Evolutionary conservation across 2,888 invertebrate genomes (phyloP), one percentile per base, ranked within the genome.

Genomic region (Pterobdella sp.): DNA sequence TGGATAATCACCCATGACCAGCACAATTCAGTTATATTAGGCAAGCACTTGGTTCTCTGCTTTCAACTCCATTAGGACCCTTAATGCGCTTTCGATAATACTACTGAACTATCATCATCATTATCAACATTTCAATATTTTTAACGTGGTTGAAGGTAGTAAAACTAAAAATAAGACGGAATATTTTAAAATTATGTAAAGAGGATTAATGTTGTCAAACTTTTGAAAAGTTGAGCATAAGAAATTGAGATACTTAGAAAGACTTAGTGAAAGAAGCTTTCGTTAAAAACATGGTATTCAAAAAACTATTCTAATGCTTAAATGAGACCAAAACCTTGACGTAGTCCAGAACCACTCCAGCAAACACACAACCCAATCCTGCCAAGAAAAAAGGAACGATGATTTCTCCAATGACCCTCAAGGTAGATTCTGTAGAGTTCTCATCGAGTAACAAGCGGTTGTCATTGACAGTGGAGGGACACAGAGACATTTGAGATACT

Each of bases 311-410:
- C 7, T 18, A 56, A 56, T 42, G 49, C 22, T 42, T 42, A 42
- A 42, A 7, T 3, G 42, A 3, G 1, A 1, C n/a, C 42, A 10
- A 49, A 10, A 74, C 74, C 74, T 74, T 42, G 29, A 74, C 74
- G 36, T 60, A 31, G 52, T 74, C 74, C 7, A 74, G 68, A 14
- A 74, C 71, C 36, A 74, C 42, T 35, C 74, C 74, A 37, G 74
- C 74, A 49, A 72, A 66, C n/a, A 72, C 74, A 26, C 74, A 74
- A 31, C 74, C 74, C 32, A 74, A 31, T 34, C 74, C 74, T n/a
- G 72, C 74, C 68, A 74, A 31, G 60, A 73, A 60, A 37, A 73
- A 73, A 3, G 73, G 73, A 34, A 74, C 22, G n/a, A 66, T 65
- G 18, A 73, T 68, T 49, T 70, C 70, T 10, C 56, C 52, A n/a